Base-by-base conservation (phyloP, 2,888 invertebrate genomes). In the Bellardia pandia region DNA sequence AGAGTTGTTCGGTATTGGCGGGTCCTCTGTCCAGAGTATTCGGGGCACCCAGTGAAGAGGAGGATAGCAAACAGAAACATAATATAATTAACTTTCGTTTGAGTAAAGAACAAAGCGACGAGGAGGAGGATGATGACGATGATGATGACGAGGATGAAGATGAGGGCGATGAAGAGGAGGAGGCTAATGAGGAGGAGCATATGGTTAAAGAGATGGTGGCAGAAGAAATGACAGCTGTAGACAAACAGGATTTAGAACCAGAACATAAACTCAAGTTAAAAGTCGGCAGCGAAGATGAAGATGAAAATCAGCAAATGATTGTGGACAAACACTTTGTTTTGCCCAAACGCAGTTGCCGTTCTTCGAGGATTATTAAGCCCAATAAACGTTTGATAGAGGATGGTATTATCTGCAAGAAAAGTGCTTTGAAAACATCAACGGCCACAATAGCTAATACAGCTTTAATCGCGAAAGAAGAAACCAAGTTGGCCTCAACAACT, bases 331-430 rank as follows among this genome's bases (percentile, higher is more conserved):
- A 91, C 92, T 97, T 97, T 94, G 95, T 97, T 48, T 94, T 98
- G 87, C 98, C 98, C 23, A 95, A 96, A 68, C 95, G 97, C 90
- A 98, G 97, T 94, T 96, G 95, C 16, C 96, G 97, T 92, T 98
- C 98, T 60, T 97, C 97, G 6, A 95, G 98, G 89, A 96, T 97
- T 62, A 98, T 98, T 77, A 98, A 97, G 92, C 98, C 98, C 58
- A 98, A 97, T 91, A 98, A 97, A 93, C 95, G 96, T 89, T 97
- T 98, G 91, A 95, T 97, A 79, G 96, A 96, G 91, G 95, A 95
- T 86, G 95, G 95, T 88, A 95, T 95, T 37, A 91, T 91, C 86
- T 91, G 88, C 85, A 92, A 86, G 86, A 91, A 86, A 90, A 93
- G 77, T 66, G 45, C 68, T 33, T 48, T 83, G n/a, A 86, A 86